phyloP scores from a whole-genome alignment of 2,113 vertebrate species.

The Ptilonorhynchus violaceus region DNA sequence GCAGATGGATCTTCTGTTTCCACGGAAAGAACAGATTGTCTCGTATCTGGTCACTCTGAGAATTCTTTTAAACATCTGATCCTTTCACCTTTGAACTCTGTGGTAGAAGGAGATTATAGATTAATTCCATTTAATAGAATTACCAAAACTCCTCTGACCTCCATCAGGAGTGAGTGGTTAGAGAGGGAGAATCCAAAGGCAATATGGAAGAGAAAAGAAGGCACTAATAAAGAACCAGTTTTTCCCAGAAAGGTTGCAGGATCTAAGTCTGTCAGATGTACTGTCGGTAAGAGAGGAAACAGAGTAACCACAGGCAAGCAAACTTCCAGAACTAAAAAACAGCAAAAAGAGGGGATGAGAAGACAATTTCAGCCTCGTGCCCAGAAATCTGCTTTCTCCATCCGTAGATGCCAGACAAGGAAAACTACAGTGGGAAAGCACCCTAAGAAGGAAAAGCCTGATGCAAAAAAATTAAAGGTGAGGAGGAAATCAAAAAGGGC shows the following conservation, averaged over 20 bases:
- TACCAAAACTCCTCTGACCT: slow-evolving; percentile 15
- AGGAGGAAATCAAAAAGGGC: slow-evolving; percentile 21
- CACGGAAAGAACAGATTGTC: slow-evolving; percentile 36
- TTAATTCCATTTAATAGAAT: slow-evolving; percentile 36
- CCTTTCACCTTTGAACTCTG: slow-evolving; percentile 53
- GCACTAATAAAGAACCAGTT: slow-evolving; percentile 1
- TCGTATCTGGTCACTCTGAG: slow-evolving; percentile 3
- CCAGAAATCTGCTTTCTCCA: slow-evolving; percentile 47
- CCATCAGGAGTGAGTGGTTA: neutral
- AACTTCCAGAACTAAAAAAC: slow-evolving; percentile 46
- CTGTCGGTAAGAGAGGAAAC: slow-evolving; percentile 10
- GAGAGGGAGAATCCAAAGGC: slow-evolving; percentile 53
- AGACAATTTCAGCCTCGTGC: slow-evolving; percentile 34
- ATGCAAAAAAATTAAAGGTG: slow-evolving; percentile 36
- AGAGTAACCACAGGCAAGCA: slow-evolving; percentile 22
- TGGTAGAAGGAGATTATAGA: slow-evolving; percentile 16
- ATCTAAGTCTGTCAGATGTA: slow-evolving; percentile 12
- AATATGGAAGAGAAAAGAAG: slow-evolving; percentile 50
- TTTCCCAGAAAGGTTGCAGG: slow-evolving; percentile 28
- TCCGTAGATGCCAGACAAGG: slow-evolving; percentile 38
- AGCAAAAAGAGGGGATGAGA: slow-evolving; percentile 49
- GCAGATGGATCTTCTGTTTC: slow-evolving; percentile 28
- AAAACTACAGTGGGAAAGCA: slow-evolving; percentile 44
- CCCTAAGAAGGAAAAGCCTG: slow-evolving; percentile 52
- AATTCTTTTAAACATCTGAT: slow-evolving; percentile 46